Evolutionary conservation across 2,113 vertebrate species (phyloP).

Genomic region (Cheilinus undulatus): DNA sequence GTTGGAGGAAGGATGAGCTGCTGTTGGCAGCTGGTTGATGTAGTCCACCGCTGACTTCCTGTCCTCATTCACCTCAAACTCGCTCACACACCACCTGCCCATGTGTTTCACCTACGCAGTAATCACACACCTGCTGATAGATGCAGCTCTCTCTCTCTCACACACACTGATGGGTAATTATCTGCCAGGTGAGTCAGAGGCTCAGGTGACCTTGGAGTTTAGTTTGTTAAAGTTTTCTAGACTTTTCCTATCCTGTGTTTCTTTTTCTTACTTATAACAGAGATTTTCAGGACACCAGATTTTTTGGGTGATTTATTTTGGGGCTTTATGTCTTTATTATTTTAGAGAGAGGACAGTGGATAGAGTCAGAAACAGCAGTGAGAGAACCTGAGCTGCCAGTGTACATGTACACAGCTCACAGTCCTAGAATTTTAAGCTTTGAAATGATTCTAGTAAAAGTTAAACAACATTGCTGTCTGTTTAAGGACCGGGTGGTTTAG

Average conservation of each 20-base stretch:
- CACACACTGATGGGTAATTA: not conserved
- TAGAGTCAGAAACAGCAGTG: no score
- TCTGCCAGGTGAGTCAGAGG: conserved; percentile 31
- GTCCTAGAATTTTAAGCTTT: no score
- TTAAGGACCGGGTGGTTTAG: no score
- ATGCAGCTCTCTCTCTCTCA: conserved; percentile 1
- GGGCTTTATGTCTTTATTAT: not conserved
- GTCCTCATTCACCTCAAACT: conserved; percentile 20
- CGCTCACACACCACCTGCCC: conserved; percentile 1
- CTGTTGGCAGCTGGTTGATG: conserved; percentile 30
- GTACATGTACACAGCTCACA: no score
- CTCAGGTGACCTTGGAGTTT: conserved; percentile 37
- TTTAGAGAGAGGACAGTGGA: no score
- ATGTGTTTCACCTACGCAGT: not conserved
- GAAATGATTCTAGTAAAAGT: no score
- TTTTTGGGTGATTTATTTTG: no score
- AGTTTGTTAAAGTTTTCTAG: not conserved
- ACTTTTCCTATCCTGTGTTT: not conserved
- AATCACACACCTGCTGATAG: conserved; percentile 25
- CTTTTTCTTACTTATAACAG: no score
- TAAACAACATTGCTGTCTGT: no score
- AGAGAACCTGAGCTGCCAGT: no score
- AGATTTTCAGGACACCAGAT: no score
- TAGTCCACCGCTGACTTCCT: conserved; percentile 32
- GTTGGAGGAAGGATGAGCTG: conserved; percentile 33